Base-by-base conservation (phyloP, 2,888 invertebrate species). In the Synanthedon tipuliformis region DNA sequence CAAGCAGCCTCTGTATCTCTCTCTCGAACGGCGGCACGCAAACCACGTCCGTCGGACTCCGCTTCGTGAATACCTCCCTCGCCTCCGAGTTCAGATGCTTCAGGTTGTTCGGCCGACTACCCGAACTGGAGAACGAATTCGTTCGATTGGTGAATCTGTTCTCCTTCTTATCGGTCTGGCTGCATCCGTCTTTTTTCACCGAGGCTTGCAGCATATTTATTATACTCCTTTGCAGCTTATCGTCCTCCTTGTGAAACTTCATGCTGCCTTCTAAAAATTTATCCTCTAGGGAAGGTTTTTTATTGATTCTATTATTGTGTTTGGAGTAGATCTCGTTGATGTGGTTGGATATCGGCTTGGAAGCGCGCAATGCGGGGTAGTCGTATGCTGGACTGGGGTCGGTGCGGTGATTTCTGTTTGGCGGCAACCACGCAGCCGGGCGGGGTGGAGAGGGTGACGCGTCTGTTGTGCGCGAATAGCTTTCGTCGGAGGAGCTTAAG, bases 401-500 rank as follows among this genome's bases (percentile, higher is more conserved):
- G 13, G 89, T 80, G 54, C 90, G 89, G 40, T 69, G 77, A 7
- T 71, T 71, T 18, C 76, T 62, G 13, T 27, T 18, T 1, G 89
- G 86, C 15, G 89, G 89, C 3, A 89, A 81, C 79, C 81, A 80
- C 41, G 81, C 86, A 16, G 89, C 81, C 1, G 89, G 88, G 18
- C 91, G 81, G 1, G 91, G 90, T 4, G 89, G 90, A 0, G 91
- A 90, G 4, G 90, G 90, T 0, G 87, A 88, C 1, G 86, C 94
- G 67, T 93, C 93, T 0, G 94, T 94, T 4, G 94, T 94, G 61
- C 94, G 90, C 48, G 94, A 93, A 69, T 93, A 94, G 75, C 94
- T 94, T 77, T 95, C 95, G 69, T 95, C 94, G 0, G 94, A 95
- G 53, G 94, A 94, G 73, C 93, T 94, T 58, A 94, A 91, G 69